Base-by-base conservation (phyloP, 2,797 vertebrate genomes). In the Danio albolineatus region DNA sequence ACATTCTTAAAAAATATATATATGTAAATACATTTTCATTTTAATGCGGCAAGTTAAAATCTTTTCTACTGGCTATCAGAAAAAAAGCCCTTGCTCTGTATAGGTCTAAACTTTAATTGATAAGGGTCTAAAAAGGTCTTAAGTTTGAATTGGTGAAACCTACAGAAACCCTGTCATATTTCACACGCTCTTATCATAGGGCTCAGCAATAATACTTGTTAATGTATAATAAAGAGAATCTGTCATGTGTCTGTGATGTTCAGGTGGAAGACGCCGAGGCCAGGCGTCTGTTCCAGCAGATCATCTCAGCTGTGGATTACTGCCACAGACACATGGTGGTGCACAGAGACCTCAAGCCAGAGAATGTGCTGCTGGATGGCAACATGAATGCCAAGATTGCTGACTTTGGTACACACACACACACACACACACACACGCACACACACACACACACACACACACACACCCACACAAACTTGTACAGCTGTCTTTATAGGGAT, bases 251-350 rank as follows among this genome's bases (percentile, higher is more conserved):
- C 10, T 59, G 10, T 64, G 16, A 0, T 7, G 28, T 76, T 66
- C 74, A 99, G 98, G 97, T 99, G 54, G 96, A 97, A 84, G 98
- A 98, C 88, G 86, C 92, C 13, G 98, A 99, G 87, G 98, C 97
- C 12, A 92, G 97, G 0, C 95, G 97, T 43, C 96, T 99, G 83
- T 99, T 99, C 87, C 98, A 99, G 93, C 98, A 99, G 93, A 99
- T 99, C 76, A 96, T 99, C 83, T 99, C 98, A 0, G 98, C 95
- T 0, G 97, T 99, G 67, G 97, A 99, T 92, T 99, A 99, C 92
- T 99, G 98, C 88, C 98, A 99, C 88, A 91, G 98, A 84, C 98
- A 99, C 88, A 99, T 99, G 98, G 98, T 99, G 43, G 98, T 99
- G 85, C 98, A 99, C 90, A 92, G 98, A 85, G 98, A 99, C 91